Percentiles rank a stretch among this genome's conserved stretches.
Evolutionary conservation across 2,888 invertebrate genomes (phyloP).

Genomic region (Spisula solida): DNA sequence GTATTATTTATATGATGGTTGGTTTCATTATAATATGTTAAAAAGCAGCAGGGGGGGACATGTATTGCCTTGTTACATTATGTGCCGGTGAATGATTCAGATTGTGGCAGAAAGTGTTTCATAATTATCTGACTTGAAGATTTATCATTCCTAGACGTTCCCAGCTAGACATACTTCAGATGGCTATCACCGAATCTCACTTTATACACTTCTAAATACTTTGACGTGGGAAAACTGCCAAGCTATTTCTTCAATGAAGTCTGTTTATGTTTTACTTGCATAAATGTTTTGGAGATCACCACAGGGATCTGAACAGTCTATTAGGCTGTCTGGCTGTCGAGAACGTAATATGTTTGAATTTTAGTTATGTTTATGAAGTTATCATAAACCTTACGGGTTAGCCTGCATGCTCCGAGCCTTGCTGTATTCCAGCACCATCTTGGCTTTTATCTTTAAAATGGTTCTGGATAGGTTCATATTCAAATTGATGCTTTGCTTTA

Average conservation of each 20-base stretch:
- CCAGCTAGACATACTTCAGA: conserved; percentile 24
- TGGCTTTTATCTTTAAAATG: too few relatives aligned
- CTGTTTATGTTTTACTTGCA: conserved; percentile 13
- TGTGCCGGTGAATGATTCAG: conserved; percentile 1
- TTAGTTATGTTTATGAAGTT: too few relatives aligned
- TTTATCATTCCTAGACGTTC: conserved; percentile 15
- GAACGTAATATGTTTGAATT: too few relatives aligned
- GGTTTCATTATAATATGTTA: too few relatives aligned
- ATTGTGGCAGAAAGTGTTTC: not conserved
- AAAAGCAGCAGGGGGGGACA: too few relatives aligned
- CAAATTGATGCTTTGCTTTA: too few relatives aligned
- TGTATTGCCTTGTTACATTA: not conserved
- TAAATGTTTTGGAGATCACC: not conserved
- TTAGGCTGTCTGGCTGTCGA: too few relatives aligned
- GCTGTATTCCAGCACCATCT: too few relatives aligned
- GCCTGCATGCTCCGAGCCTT: too few relatives aligned
- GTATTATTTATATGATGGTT: too few relatives aligned
- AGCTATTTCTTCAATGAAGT: conserved; percentile 23
- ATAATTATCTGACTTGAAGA: not conserved
- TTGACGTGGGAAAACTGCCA: conserved; percentile 24
- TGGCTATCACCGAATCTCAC: conserved; percentile 13
- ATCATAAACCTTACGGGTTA: too few relatives aligned
- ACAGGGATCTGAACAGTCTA: not conserved
- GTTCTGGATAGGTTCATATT: too few relatives aligned
- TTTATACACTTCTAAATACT: not conserved